Conservation (phyloP, 2,888 invertebrate genomes). For the Chelonus formosanus region DNA sequence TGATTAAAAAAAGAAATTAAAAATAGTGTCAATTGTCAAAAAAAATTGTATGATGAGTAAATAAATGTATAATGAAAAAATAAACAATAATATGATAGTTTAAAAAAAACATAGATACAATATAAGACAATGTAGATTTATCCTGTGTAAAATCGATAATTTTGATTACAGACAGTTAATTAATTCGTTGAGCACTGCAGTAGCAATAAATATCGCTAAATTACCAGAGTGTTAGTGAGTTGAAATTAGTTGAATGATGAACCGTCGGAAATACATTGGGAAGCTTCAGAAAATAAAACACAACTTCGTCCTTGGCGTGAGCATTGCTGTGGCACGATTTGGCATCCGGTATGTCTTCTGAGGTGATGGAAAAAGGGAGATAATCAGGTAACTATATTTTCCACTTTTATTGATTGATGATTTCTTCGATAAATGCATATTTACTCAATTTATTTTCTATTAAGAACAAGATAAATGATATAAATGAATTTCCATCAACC, state of each 20-base stretch:
- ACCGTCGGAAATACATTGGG: conserved; percentile 1
- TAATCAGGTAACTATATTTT: conserved; percentile 16
- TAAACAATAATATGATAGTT: no score
- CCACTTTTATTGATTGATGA: neutral
- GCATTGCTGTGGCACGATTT: conserved; percentile 1
- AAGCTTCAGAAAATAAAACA: conserved; percentile 20
- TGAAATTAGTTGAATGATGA: conserved; percentile 1
- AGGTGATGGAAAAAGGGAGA: conserved; percentile 16
- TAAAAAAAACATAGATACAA: no score
- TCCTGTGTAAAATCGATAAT: no score
- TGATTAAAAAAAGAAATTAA: no score
- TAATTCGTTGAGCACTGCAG: no score
- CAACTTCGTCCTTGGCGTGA: conserved; percentile 20
- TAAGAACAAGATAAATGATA: no score
- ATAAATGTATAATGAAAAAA: no score
- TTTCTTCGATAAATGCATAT: no score
- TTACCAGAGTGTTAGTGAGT: neutral
- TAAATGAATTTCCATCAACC: no score
- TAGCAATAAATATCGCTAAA: neutral
- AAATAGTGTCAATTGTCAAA: neutral
- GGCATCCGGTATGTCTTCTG: conserved; percentile 8
- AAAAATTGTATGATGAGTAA: neutral
- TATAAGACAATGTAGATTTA: no score
- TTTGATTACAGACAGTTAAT: no score
- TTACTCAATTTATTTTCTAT: no score